phyloP scores from a whole-genome alignment of 2,113 vertebrate species.

The Crotalus helleri region DNA sequence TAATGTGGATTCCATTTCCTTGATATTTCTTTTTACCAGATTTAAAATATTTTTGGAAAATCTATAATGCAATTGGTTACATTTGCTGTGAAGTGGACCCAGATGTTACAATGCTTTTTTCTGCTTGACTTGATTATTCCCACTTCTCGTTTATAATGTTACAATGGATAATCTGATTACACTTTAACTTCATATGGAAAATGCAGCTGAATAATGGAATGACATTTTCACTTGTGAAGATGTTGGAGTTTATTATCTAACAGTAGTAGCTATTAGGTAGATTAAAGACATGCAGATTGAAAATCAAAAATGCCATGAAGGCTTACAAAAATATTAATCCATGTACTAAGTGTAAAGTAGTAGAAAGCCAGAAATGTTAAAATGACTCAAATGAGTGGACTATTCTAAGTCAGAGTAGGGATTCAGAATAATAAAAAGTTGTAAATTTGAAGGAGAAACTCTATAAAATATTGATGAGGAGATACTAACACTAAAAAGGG shows the following conservation, averaged over 20 bases:
- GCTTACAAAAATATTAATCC: neutral
- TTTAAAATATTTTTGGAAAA: neutral
- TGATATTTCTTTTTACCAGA: neutral
- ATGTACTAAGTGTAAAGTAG: neutral
- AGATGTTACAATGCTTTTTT: neutral
- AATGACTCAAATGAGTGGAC: neutral
- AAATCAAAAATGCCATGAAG: neutral
- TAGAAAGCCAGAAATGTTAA: neutral
- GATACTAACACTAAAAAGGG: neutral
- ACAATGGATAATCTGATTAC: constrained; percentile 4
- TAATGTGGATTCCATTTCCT: neutral
- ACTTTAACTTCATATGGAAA: neutral
- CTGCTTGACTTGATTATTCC: neutral
- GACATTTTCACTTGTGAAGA: neutral
- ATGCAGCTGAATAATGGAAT: constrained; percentile 11
- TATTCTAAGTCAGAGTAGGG: neutral
- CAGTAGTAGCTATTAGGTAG: neutral
- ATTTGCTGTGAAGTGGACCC: neutral
- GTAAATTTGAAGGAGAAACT: neutral
- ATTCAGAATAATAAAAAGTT: neutral
- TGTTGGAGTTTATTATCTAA: constrained; percentile 8
- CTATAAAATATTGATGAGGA: neutral
- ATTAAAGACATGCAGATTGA: neutral
- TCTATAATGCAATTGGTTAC: neutral
- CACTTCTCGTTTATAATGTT: neutral